Evolutionary conservation across 2,888 invertebrate species (phyloP).

Genomic region (Lomographa bimaculata): DNA sequence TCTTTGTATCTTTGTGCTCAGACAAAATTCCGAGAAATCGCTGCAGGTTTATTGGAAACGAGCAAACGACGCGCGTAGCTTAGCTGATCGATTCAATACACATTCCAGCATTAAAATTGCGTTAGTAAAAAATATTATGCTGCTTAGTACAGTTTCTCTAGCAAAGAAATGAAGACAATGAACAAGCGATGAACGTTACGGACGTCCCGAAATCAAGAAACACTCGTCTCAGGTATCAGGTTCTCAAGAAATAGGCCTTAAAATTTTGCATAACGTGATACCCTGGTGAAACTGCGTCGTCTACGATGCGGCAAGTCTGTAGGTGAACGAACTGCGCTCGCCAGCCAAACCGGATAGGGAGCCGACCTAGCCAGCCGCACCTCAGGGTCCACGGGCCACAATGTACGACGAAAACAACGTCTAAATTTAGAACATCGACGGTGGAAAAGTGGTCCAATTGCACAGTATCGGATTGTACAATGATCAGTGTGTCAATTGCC

Average conservation of each 20-base stretch:
- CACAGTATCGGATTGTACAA: constrained; percentile 7
- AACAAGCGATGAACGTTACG: too few species aligned
- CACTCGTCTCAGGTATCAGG: constrained; percentile 6
- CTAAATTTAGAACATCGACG: constrained; percentile 40
- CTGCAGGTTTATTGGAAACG: constrained; percentile 4
- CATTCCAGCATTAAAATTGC: too few species aligned
- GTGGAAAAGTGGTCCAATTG: constrained; percentile 19
- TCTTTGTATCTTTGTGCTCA: constrained; percentile 5
- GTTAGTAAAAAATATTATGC: too few species aligned
- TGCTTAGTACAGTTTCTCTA: too few species aligned
- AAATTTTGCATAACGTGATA: constrained; percentile 53
- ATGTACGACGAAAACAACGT: constrained; percentile 45
- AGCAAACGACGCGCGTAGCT: background rate
- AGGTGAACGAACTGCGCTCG: constrained; percentile 73
- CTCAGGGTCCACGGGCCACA: constrained; percentile 40
- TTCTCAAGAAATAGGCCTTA: constrained; percentile 24
- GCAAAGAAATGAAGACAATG: too few species aligned
- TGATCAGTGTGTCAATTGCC: constrained; percentile 5
- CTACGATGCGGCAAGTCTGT: constrained; percentile 59
- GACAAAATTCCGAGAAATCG: constrained; percentile 9
- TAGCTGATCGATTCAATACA: too few species aligned
- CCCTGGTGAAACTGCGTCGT: constrained; percentile 64
- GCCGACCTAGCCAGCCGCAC: constrained; percentile 57
- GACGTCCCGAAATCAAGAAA: constrained; percentile 1
- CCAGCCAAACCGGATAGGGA: constrained; percentile 74